Evolutionary conservation across 2,113 vertebrate genomes (phyloP).

Genomic region (Bubo scandiacus): DNA sequence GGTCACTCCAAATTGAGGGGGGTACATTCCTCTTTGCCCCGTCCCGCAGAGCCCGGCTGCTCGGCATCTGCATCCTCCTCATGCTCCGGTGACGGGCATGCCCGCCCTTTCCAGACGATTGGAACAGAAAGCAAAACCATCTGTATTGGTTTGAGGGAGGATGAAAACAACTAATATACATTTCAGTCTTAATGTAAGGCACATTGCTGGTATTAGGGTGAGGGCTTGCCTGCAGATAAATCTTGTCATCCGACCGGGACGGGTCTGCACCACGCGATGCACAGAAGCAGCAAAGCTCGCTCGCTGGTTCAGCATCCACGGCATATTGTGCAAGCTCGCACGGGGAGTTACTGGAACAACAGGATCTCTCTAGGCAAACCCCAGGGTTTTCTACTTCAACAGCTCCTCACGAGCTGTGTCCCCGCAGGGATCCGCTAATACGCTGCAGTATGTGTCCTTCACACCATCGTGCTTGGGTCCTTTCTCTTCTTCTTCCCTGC

Average conservation of each 20-base stretch:
- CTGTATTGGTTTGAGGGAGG: not conserved
- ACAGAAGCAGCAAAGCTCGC: not conserved
- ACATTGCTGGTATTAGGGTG: not conserved
- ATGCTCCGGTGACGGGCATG: not conserved
- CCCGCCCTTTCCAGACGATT: not conserved
- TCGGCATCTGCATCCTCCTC: not conserved
- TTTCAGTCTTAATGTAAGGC: not conserved
- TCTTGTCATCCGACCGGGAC: not conserved
- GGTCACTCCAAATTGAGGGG: not conserved
- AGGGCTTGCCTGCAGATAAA: not conserved
- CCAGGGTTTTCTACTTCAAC: not conserved
- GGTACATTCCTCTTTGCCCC: not conserved
- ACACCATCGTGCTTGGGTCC: not conserved
- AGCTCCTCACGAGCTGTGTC: not conserved
- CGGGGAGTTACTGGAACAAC: not conserved
- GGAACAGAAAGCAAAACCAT: not conserved
- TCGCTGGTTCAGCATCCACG: fast-evolving
- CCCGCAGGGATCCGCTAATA: not conserved
- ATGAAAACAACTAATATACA: not conserved
- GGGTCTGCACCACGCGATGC: not conserved
- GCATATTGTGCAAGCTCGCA: not conserved
- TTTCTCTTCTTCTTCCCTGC: not conserved
- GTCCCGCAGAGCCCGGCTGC: not conserved
- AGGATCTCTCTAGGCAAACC: not conserved
- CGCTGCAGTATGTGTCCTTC: not conserved